A percentile compares a stretch with the other conserved stretches of the same genome.
Evolutionary conservation across 2,888 invertebrate species (phyloP).

Genomic region (Stramonita haemastoma): DNA sequence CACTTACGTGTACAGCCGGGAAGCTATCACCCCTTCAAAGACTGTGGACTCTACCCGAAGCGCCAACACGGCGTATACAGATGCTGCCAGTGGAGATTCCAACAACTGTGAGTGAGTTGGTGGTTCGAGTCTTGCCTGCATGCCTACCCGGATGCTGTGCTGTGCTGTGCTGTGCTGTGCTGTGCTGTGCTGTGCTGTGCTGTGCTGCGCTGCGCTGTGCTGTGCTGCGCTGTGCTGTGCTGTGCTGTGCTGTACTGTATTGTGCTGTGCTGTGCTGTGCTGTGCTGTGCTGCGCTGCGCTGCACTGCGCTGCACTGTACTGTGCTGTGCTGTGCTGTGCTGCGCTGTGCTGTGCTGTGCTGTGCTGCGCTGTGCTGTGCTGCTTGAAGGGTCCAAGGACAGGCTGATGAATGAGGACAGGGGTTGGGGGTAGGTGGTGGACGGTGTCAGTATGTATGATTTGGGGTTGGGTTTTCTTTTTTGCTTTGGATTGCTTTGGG

Average conservation of each 20-base stretch:
- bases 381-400: background rate
- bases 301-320: conserved; percentile 8
- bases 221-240: conserved; percentile 15
- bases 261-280: conserved; percentile 33
- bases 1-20: conserved; percentile 88
- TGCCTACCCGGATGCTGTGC: too few species aligned
- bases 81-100: background rate
- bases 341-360: conserved; percentile 3
- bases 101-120: conserved; percentile 10
- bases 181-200: conserved; percentile 16
- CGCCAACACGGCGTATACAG: background rate
- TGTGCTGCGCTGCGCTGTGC: background rate
- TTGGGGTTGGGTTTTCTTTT: too few species aligned
- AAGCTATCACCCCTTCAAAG: conserved; percentile 81
- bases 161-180: background rate
- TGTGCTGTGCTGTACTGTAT: conserved; percentile 30
- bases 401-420: too few species aligned
- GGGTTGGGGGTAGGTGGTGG: too few species aligned
- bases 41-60: background rate
- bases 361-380: conserved; percentile 11
- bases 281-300: conserved; percentile 34
- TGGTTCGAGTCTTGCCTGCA: background rate
- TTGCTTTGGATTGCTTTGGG: too few species aligned
- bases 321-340: conserved; percentile 4
- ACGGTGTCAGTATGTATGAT: too few species aligned